phyloP scores from a whole-genome alignment of 2,888 invertebrate genomes.

The Linyphia triangularis region DNA sequence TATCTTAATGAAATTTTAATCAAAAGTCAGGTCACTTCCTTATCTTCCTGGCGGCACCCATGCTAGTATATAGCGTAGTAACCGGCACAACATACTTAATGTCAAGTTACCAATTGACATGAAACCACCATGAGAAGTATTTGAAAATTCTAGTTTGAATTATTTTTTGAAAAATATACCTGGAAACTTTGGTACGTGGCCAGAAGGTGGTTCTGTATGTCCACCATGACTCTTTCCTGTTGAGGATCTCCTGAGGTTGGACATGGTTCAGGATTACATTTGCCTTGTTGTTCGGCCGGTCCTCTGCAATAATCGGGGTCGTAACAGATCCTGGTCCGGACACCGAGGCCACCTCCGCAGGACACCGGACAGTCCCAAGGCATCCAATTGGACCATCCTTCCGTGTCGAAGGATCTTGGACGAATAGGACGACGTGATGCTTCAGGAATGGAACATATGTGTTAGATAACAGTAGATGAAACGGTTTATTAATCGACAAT shows the following conservation, averaged over 20 bases:
- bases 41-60: too few species aligned
- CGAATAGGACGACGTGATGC: neutral
- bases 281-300: slow-evolving; percentile 32
- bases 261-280: slow-evolving; percentile 28
- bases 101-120: too few species aligned
- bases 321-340: slow-evolving; percentile 39
- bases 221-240: neutral
- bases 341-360: slow-evolving; percentile 42
- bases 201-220: neutral
- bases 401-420: neutral
- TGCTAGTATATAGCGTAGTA: too few species aligned
- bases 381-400: slow-evolving; percentile 65
- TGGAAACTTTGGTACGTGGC: slow-evolving; percentile 18
- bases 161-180: neutral
- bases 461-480: too few species aligned
- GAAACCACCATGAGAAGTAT: too few species aligned
- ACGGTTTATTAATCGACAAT: neutral
- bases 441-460: neutral
- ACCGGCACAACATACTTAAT: too few species aligned
- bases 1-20: too few species aligned
- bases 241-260: neutral
- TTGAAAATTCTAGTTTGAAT: too few species aligned
- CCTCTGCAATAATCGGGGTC: slow-evolving; percentile 52
- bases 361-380: slow-evolving; percentile 57
- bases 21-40: too few species aligned